A percentile compares a stretch with the other conserved stretches of the same genome.
phyloP scores from a whole-genome alignment of 2,113 vertebrate species.

The Dicrurus megarhynchus region DNA sequence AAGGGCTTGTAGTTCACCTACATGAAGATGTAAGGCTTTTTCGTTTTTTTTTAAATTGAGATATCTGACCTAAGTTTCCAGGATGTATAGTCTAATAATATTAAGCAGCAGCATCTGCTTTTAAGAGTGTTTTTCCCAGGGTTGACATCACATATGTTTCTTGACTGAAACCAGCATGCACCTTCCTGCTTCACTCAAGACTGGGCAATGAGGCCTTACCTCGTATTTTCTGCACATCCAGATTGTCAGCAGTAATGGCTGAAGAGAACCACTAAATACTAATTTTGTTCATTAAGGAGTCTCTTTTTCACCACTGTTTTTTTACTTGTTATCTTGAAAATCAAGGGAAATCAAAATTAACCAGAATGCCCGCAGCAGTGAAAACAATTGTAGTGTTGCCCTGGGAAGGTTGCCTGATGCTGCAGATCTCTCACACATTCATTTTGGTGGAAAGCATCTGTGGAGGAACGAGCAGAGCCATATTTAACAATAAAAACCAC shows the following conservation, averaged over 20 bases:
- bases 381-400: neutral
- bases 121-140: neutral
- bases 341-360: neutral
- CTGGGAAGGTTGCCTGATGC: neutral
- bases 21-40: neutral
- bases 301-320: neutral
- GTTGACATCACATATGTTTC: neutral
- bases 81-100: neutral
- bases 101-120: neutral
- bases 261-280: neutral
- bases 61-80: neutral
- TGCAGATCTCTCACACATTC: neutral
- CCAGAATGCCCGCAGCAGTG: neutral
- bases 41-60: neutral
- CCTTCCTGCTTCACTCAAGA: neutral
- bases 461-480: neutral
- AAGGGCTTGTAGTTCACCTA: neutral
- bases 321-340: neutral
- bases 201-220: neutral
- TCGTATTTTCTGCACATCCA: neutral
- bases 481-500: neutral
- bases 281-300: neutral
- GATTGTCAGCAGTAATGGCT: neutral
- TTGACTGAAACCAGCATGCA: neutral
- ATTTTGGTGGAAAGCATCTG: neutral